These are phyloP conservation scores for Leptura quadrifasciata DNA, from an alignment of 2,888 invertebrate genomes.

Conservation along the genomic window DNA sequence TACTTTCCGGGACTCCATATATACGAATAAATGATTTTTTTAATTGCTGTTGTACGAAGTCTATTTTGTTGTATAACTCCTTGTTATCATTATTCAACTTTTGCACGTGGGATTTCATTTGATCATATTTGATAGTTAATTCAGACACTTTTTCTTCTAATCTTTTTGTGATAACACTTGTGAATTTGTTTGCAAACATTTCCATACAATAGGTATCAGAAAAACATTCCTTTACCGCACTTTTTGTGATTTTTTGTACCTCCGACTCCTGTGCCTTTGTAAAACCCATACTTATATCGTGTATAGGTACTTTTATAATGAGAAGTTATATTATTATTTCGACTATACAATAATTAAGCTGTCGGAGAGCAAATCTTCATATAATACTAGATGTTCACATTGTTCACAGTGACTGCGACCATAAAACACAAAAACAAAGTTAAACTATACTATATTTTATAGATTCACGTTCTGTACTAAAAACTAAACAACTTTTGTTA, in stretches of 20 bases:
- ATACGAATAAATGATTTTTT: constrained; percentile 8
- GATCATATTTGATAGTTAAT: neutral
- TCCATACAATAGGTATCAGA: neutral
- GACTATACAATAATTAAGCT: too few species aligned
- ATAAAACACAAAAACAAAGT: too few species aligned
- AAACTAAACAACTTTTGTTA: too few species aligned
- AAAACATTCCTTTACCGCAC: neutral
- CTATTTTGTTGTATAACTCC: neutral
- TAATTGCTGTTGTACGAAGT: neutral
- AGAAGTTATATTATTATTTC: too few species aligned
- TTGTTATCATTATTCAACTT: neutral
- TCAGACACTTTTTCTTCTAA: neutral
- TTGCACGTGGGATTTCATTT: neutral
- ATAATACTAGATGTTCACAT: too few species aligned
- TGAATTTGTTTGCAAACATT: neutral
- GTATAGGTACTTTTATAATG: too few species aligned
- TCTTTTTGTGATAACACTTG: neutral
- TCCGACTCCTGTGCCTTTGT: constrained; percentile 5
- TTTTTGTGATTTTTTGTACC: constrained; percentile 10
- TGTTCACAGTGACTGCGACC: too few species aligned
- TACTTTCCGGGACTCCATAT: neutral
- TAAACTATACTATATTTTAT: too few species aligned
- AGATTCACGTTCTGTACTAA: too few species aligned
- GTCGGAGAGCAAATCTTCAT: too few species aligned
- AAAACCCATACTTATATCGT: too few species aligned